Evolutionary conservation across 2,888 invertebrate species (phyloP).

Genomic region (Sympetrum striolatum): DNA sequence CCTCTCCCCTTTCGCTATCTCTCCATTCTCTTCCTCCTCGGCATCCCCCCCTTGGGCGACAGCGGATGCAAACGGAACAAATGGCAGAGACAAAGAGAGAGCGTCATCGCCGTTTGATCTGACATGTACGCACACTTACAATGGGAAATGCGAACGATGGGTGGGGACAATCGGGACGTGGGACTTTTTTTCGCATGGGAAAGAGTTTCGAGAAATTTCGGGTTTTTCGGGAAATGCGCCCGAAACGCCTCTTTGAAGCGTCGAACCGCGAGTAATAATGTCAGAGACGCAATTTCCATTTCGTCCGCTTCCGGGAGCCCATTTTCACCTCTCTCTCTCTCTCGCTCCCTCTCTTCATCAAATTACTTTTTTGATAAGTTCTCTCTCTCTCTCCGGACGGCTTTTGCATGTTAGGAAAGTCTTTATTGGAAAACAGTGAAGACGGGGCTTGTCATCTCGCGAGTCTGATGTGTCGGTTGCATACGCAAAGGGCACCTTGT

Average conservation of each 20-base stretch:
- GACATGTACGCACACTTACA: not conserved
- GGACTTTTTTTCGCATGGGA: not conserved
- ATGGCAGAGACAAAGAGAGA: not conserved
- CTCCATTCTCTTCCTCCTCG: not conserved
- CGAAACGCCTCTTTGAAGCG: not conserved
- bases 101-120: not conserved
- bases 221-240: not conserved
- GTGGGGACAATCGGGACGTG: not conserved
- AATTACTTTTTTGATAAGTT: not conserved
- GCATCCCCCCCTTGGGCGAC: not conserved
- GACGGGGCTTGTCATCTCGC: no score
- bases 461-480: no score
- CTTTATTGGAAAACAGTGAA: no score
- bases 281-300: slow-evolving; percentile 38
- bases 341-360: not conserved
- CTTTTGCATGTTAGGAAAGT: not conserved
- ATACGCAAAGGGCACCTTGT: no score
- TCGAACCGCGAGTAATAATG: not conserved
- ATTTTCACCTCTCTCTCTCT: not conserved
- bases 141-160: not conserved
- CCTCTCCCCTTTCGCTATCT: not conserved
- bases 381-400: not conserved
- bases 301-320: slow-evolving; percentile 33
- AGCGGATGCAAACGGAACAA: not conserved
- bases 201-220: not conserved